Percentiles rank a stretch among this genome's conserved stretches.
These are phyloP conservation scores for Zootoca vivipara DNA, from an alignment of 2,113 vertebrate species.

Conservation along the genomic window DNA sequence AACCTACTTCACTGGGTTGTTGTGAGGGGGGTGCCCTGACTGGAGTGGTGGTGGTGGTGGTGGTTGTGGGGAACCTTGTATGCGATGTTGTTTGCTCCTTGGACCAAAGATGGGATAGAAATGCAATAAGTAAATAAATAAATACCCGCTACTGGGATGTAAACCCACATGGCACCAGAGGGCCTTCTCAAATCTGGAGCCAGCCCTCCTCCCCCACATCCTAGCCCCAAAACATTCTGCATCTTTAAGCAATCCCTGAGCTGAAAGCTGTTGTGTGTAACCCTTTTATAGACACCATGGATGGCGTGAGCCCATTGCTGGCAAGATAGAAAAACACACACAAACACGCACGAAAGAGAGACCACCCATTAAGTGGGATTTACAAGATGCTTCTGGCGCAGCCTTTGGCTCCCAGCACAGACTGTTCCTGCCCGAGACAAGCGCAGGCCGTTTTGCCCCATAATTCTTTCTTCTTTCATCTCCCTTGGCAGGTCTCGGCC, in stretches of 20 bases:
- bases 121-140: too few relatives aligned
- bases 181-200: background rate
- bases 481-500: background rate
- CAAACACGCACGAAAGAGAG: background rate
- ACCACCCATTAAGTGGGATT: background rate
- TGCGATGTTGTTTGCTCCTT: too few relatives aligned
- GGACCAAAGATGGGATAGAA: too few relatives aligned
- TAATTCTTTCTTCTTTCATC: background rate
- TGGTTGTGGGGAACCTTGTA: too few relatives aligned
- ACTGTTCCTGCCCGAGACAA: background rate
- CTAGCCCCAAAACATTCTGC: background rate
- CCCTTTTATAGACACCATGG: background rate
- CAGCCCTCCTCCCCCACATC: background rate
- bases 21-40: too few relatives aligned
- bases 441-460: background rate
- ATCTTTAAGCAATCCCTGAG: background rate
- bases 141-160: background rate
- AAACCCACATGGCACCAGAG: too few relatives aligned
- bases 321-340: background rate
- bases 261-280: background rate
- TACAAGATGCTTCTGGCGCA: background rate
- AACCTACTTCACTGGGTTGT: background rate
- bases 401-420: too few relatives aligned
- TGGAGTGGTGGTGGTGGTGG: too few relatives aligned
- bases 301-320: background rate